These are phyloP conservation scores for Cottus gobio DNA, from an alignment of 2,113 vertebrate species.

Conservation along the genomic window DNA sequence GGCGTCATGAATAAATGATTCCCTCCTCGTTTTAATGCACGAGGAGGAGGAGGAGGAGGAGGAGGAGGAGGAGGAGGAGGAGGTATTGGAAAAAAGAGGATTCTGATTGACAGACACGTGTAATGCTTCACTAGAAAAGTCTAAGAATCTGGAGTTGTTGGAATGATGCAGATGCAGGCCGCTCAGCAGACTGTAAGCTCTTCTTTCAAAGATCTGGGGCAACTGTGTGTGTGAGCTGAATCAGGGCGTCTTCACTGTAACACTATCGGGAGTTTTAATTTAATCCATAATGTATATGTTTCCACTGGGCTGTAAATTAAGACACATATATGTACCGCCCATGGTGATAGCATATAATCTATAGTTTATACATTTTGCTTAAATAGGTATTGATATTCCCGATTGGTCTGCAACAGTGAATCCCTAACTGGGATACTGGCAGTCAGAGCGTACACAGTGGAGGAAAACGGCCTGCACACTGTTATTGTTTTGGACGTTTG, in stretches of 20 bases:
- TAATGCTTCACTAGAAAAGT: constrained; percentile 45
- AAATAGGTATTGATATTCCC: background rate
- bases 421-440: background rate
- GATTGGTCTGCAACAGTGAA: background rate
- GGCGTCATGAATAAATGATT: constrained; percentile 80
- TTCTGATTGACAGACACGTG: constrained; percentile 71
- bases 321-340: background rate
- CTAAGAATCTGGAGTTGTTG: constrained; percentile 46
- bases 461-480: too few relatives aligned
- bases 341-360: background rate
- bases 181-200: constrained; percentile 48
- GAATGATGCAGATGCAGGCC: constrained; percentile 62
- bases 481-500: too few relatives aligned
- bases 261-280: constrained; percentile 26
- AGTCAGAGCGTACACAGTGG: background rate
- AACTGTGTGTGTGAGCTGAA: constrained; percentile 42
- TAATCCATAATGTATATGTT: constrained; percentile 5
- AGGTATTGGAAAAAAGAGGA: constrained; percentile 19
- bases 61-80: constrained; percentile 26
- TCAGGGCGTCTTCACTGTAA: constrained; percentile 17
- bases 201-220: constrained; percentile 40
- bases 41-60: constrained; percentile 34
- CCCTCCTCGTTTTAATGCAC: constrained; percentile 60
- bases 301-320: constrained; percentile 1
- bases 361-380: background rate